Base-by-base conservation (phyloP, 2,113 vertebrate genomes). In the Paramormyrops kingsleyae region DNA sequence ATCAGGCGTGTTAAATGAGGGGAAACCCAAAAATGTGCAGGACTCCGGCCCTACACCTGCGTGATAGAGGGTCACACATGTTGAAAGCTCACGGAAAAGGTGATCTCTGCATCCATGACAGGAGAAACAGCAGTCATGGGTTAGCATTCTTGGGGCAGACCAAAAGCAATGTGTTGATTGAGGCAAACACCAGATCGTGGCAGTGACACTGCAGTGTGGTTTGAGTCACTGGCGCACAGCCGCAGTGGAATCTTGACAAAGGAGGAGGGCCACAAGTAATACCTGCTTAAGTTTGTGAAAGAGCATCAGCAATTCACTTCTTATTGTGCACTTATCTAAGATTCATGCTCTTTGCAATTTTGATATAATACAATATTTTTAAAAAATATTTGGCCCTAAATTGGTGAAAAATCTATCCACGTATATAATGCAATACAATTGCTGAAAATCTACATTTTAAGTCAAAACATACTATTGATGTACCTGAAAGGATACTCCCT, bases 401-500 rank as follows among this genome's bases (percentile, higher is more conserved):
- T 13, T n/a, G 27, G 31, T 77, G 70, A 39, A 77, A 77, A 77
- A 77, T 39, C 70, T 39, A 77, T 35, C 70, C 15, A 80, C 1
- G n/a, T 70, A 42, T 19, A 80, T 80, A 80, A 42, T 80, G 35
- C 35, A 80, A 39, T 42, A 80, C 35, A 80, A 42, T 19, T 13
- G 10, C 62, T 80, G 31, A 80, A 39, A 80, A 80, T 80, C 74
- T 19, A 42, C 31, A 80, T 42, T 39, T 42, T 80, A 80, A 80
- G 74, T 80, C 35, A 42, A 80, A 80, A 80, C 74, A 80, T 42
- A 80, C 74, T 80, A 80, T 80, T 80, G 74, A 80, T 80, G 35
- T 80, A 5, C 35, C 74, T 42, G 74, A 80, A 80, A 39, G 19
- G n/a, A n/a, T 35, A 19, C 49, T 50, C 46, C 47, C 46, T 50